Conservation (phyloP, 2,113 vertebrate genomes). For the Sprattus sprattus region DNA sequence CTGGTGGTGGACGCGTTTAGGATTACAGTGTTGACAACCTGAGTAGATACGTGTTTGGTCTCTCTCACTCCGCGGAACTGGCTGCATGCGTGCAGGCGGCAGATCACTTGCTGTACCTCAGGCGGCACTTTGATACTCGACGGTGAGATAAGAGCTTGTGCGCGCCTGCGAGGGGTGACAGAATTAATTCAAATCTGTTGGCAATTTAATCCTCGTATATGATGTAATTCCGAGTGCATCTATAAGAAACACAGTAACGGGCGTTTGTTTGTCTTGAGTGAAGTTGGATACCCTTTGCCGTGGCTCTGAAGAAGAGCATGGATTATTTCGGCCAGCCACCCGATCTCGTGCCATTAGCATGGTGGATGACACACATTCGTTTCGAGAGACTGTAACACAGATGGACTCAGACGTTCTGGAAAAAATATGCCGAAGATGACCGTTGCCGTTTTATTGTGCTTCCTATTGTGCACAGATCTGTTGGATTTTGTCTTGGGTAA, state of each 20-base stretch:
- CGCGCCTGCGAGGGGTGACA: slow-evolving; percentile 41
- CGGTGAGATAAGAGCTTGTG: slow-evolving; percentile 3
- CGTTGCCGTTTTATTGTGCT: slow-evolving; percentile 50
- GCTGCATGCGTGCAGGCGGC: background rate
- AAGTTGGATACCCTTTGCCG: slow-evolving; percentile 5
- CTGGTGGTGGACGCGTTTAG: background rate
- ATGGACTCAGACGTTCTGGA: slow-evolving; percentile 52
- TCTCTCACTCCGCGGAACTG: background rate
- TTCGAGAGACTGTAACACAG: slow-evolving; percentile 44
- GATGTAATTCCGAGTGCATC: slow-evolving; percentile 32
- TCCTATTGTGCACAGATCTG: slow-evolving; percentile 54
- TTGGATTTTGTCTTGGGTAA: slow-evolving; percentile 57
- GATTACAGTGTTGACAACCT: slow-evolving; percentile 12
- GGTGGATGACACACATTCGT: slow-evolving; percentile 37
- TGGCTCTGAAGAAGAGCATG: slow-evolving; percentile 36
- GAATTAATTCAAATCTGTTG: slow-evolving; percentile 47
- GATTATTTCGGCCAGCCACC: slow-evolving; percentile 36
- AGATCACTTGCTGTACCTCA: slow-evolving; percentile 13
- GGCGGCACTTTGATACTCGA: slow-evolving; percentile 11
- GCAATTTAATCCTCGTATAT: slow-evolving; percentile 46
- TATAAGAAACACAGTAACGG: slow-evolving; percentile 5
- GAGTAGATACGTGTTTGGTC: background rate
- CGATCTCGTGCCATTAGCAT: slow-evolving; percentile 32
- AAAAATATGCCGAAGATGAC: slow-evolving; percentile 61
- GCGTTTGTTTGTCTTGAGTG: slow-evolving; percentile 16